Base-by-base conservation (phyloP, 2,888 invertebrate species). In the Scelioninae gen. 2 region DNA sequence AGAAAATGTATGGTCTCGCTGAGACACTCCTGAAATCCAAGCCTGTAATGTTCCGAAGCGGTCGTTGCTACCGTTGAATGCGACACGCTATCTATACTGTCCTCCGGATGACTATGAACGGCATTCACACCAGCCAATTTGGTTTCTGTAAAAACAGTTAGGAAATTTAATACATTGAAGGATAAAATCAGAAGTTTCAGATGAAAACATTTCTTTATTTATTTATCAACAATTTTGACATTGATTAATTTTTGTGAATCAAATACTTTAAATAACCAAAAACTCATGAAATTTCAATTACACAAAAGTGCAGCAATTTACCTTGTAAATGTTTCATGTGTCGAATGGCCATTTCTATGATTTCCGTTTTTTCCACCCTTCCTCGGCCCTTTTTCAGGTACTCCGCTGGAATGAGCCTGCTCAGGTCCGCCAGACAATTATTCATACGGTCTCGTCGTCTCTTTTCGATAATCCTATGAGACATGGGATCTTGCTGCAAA, bases 391-490 rank as follows among this genome's bases (percentile, higher is more conserved):
- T 97, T 87, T 97, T 96, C 82, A 96, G 89, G 85, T 96, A 97
- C 81, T 95, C 94, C 0, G 95, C 92, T 0, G 97, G 98, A 74
- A 98, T 96, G 57, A 98, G 91, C 35, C 96, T 91, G 58, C 96
- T 96, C 25, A 98, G 90, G 86, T 97, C 96, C 0, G 96, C 96
- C 69, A 98, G 88, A 84, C 97, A 97, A 87, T 96, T 97, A 89
- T 98, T 98, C 97, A 98, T 98, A 61, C 97, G 91, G 87, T 98
- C 97, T 18, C 98, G 89, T 31, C 97, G 90, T 46, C 97, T 90
- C 86, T 98, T 98, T 88, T 98, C 97, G 76, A 98, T 98, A 78
- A 98, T 96, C 69, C 97, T 92, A 86, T 97, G 97, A n/a, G 97
- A 97, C 92, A 96, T 91, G 48, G 97, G 97, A 86, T 97, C 97